Base-by-base conservation (phyloP, 2,113 vertebrate species). In the Phyllopteryx taeniolatus region DNA sequence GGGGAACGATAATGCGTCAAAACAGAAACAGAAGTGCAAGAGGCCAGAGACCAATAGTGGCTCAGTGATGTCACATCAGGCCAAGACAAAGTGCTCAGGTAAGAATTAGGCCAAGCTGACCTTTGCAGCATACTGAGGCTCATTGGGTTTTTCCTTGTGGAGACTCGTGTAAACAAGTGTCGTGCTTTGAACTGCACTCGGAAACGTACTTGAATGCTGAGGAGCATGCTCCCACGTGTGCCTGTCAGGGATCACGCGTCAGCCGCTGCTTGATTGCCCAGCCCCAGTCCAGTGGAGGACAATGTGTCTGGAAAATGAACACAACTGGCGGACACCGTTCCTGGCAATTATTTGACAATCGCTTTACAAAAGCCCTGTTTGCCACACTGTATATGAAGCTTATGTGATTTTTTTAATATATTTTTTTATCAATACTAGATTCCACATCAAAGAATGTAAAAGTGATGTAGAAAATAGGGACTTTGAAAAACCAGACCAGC, bases 41-140 rank as follows among this genome's bases (percentile, higher is more conserved):
- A 76, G 82, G 82, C 78, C 77, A 65, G 51, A 86, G 73, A 82
- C 79, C 81, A 73, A 78, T 63, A 74, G 75, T 46, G 81, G 78
- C 78, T 81, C 75, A 75, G 84, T 82, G 81, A 78, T 86, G 80
- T 86, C 86, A 90, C 88, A 83, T 84, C 79, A 60, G 80, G 75
- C 83, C 71, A 73, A 77, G 83, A 60, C 22, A 71, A 85, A 76
- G 81, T 78, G 82, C 85, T 91, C 84, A 77, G 85, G 87, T 85
- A 76, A 68, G 78, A 60, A 79, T 27, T 59, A 76, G 83, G 80
- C 75, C 79, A 78, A 5, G 20, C 68, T 89, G 87, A 92, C 84
- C 88, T 90, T 91, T 90, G 64, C 80, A 73, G 81, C 74, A 82
- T 81, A 86, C 76, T 68, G 70, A 73, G 42, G 43, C 13, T 31